Percentiles rank a stretch among this genome's conserved stretches.
These are phyloP conservation scores for Actinia equina DNA, from an alignment of 64 coral and sea anemone species.

Conservation along the genomic window DNA sequence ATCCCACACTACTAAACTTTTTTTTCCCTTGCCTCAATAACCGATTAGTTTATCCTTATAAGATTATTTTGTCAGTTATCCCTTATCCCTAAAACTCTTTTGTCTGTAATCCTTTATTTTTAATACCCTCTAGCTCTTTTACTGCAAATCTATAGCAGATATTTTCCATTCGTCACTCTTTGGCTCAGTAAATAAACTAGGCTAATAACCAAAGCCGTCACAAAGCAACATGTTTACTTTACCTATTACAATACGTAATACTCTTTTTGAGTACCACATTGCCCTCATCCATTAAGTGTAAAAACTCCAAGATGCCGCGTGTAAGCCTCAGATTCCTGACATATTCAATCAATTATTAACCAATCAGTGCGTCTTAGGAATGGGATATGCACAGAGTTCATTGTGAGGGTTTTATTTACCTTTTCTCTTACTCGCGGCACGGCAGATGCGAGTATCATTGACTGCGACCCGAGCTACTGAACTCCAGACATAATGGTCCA, in stretches of 20 bases:
- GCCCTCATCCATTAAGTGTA: neutral
- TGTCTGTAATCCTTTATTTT: neutral
- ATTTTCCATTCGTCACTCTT: neutral
- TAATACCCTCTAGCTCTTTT: neutral
- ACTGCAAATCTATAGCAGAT: neutral
- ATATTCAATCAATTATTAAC: constrained; percentile 5
- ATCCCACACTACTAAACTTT: too few relatives aligned
- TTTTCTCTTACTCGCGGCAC: neutral
- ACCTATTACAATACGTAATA: neutral
- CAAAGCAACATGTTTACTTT: neutral
- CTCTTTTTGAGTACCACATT: neutral
- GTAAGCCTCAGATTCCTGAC: constrained; percentile 4
- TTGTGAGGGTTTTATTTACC: constrained; percentile 19
- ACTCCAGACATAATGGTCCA: neutral
- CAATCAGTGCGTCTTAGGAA: neutral
- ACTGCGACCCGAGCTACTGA: neutral
- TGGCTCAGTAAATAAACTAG: neutral
- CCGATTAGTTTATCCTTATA: too few relatives aligned
- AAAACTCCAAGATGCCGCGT: neutral
- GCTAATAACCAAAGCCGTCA: neutral
- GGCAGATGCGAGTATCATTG: neutral
- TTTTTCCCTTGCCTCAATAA: too few relatives aligned
- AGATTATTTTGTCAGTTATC: too few relatives aligned
- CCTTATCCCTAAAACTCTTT: too few relatives aligned
- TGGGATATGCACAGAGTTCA: constrained; percentile 11